phyloP scores from a whole-genome alignment of 2,888 invertebrate species.

The Falcaria lacertinaria region DNA sequence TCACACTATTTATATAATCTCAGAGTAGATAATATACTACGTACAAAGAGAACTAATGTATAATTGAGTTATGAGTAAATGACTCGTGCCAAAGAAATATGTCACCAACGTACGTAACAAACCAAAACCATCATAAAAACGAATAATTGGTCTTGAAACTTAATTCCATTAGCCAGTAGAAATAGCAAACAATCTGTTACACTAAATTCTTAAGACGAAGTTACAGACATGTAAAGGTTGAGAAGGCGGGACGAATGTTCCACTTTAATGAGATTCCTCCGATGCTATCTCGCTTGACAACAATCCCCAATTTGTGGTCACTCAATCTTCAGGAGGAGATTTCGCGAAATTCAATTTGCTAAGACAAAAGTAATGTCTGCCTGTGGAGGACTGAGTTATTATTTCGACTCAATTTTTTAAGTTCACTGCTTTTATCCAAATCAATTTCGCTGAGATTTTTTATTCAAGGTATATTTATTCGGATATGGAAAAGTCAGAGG shows the following conservation, averaged over 20 bases:
- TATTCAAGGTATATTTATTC: no score
- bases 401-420: constrained; percentile 26
- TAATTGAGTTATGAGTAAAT: no score
- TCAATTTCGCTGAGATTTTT: constrained; percentile 4
- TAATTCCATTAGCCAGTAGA: constrained; percentile 5
- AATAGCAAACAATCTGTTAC: neutral
- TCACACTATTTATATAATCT: no score
- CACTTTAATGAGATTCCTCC: constrained; percentile 73
- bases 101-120: no score
- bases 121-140: no score
- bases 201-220: constrained; percentile 51
- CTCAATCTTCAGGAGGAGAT: constrained; percentile 64
- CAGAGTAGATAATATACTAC: no score
- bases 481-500: no score
- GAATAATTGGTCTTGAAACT: constrained; percentile 15
- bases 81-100: no score
- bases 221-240: constrained; percentile 51
- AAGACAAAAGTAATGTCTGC: constrained; percentile 64
- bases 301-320: constrained; percentile 76
- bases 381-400: constrained; percentile 39
- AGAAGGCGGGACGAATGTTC: constrained; percentile 50
- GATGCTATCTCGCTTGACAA: constrained; percentile 73
- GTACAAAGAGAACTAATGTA: no score
- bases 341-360: constrained; percentile 72
- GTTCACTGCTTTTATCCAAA: constrained; percentile 14